These are phyloP conservation scores for Melanerpes formicivorus DNA, from an alignment of 2,113 vertebrate species.

Conservation along the genomic window DNA sequence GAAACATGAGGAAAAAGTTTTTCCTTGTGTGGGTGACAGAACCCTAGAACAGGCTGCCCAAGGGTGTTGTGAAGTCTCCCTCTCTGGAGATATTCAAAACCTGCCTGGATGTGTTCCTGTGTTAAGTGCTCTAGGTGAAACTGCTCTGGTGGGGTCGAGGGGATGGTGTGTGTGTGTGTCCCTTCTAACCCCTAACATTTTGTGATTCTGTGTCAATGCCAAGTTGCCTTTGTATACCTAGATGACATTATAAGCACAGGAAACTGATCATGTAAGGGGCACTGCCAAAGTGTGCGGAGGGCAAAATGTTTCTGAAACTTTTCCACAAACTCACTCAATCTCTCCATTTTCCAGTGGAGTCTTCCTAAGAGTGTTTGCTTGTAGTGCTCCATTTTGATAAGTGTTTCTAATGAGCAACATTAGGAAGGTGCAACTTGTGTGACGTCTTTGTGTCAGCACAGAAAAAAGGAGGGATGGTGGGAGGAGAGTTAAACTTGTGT, in stretches of 20 bases:
- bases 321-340: neutral
- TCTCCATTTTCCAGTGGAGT: neutral
- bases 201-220: neutral
- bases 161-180: no score
- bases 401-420: neutral
- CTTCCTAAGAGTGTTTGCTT: neutral
- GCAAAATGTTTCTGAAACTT: neutral
- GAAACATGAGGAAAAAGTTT: no score
- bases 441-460: neutral
- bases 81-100: no score
- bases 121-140: no score
- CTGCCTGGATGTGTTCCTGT: no score
- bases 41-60: no score
- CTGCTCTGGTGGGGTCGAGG: no score
- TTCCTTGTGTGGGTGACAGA: no score
- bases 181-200: no score
- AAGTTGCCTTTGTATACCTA: neutral
- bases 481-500: neutral
- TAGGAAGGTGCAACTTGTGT: neutral
- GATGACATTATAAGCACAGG: neutral
- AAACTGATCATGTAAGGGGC: neutral
- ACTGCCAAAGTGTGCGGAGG: rapidly evolving
- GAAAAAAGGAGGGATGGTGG: neutral
- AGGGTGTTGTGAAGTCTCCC: no score
- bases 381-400: neutral